Conservation (phyloP, 2,797 vertebrate species). For the Lutra lutra region DNA sequence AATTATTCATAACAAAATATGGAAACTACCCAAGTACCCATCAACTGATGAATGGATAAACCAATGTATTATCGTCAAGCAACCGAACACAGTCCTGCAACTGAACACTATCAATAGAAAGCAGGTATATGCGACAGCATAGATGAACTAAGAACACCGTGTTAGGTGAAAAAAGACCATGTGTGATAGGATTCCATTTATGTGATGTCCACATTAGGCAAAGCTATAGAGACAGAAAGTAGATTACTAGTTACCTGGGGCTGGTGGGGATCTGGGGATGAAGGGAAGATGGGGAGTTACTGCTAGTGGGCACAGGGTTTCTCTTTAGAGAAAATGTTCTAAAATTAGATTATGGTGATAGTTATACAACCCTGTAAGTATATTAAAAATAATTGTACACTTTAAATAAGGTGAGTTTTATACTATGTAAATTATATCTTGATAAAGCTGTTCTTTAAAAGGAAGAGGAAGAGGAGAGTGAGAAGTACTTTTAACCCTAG, state of each 20-base stretch:
- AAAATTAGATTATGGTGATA: background rate
- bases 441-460: background rate
- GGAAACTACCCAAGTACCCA: background rate
- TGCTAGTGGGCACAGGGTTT: background rate
- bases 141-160: background rate
- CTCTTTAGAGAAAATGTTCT: background rate
- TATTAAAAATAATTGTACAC: background rate
- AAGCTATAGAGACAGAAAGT: background rate
- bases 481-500: background rate
- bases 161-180: background rate
- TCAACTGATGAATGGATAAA: background rate
- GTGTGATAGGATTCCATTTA: background rate
- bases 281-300: too few relatives aligned
- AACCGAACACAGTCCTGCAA: background rate
- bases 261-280: background rate
- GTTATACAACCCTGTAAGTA: background rate
- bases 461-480: background rate
- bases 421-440: background rate
- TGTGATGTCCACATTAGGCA: background rate
- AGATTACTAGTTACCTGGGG: background rate
- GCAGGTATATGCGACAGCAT: background rate
- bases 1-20: background rate
- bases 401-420: background rate
- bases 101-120: background rate
- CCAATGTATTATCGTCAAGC: background rate